A percentile compares a stretch with the other conserved stretches of the same genome.
Conservation (phyloP, 2,113 vertebrate genomes). For the Carassius gibelio region DNA sequence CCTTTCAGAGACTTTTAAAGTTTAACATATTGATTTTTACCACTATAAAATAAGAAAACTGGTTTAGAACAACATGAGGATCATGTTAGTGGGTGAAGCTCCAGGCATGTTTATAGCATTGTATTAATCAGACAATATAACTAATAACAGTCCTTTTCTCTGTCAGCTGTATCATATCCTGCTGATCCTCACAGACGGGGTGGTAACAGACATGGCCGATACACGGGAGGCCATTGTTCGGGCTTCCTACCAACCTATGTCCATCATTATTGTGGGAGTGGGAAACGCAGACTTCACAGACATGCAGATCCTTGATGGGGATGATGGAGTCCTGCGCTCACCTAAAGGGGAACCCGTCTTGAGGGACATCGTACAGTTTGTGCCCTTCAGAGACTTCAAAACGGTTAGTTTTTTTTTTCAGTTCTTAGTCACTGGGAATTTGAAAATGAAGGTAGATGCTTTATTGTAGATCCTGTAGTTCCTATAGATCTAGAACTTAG, state of each 20-base stretch:
- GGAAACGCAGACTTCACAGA: constrained; percentile 95
- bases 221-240: constrained; percentile 92
- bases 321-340: constrained; percentile 85
- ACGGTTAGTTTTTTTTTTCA: constrained; percentile 78
- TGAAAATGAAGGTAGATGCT: not conserved
- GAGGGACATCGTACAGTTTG: constrained; percentile 92
- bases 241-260: constrained; percentile 91
- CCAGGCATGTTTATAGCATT: not conserved
- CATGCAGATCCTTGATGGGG: constrained; percentile 94
- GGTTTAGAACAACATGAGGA: not conserved
- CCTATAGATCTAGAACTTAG: not conserved
- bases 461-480: not conserved
- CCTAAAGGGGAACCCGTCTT: constrained; percentile 88
- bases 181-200: constrained; percentile 92
- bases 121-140: not conserved
- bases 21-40: not conserved
- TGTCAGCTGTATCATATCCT: constrained; percentile 91
- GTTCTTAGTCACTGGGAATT: constrained; percentile 13
- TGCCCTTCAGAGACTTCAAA: constrained; percentile 95
- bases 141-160: constrained; percentile 41
- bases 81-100: not conserved
- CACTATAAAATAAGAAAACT: not conserved
- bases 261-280: constrained; percentile 93
- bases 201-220: constrained; percentile 94
- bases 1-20: not conserved